Evolutionary conservation across 2,797 vertebrate species (phyloP).

Genomic region (Coracias cyanogaster): DNA sequence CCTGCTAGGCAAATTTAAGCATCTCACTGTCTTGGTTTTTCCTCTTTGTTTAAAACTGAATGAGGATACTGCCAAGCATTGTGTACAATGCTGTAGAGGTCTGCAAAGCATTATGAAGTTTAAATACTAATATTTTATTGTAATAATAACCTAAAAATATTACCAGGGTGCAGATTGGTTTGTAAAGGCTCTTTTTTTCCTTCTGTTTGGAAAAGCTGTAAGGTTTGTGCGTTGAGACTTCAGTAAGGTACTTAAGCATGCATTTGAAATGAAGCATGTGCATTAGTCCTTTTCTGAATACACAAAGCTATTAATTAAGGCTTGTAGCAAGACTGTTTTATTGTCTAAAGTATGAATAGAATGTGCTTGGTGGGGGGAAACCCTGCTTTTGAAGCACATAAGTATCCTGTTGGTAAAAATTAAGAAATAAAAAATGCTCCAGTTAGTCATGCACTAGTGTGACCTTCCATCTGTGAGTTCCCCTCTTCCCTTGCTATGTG

Average conservation of each 20-base stretch:
- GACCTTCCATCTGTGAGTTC: neutral
- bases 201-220: constrained; percentile 4
- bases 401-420: neutral
- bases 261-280: neutral
- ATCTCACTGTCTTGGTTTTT: neutral
- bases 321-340: neutral
- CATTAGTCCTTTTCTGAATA: constrained; percentile 30
- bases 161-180: accelerated
- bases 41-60: neutral
- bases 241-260: neutral
- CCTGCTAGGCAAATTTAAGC: neutral
- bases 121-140: neutral
- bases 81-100: neutral
- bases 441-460: neutral
- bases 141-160: neutral
- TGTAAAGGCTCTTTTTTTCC: neutral
- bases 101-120: neutral
- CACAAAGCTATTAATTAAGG: constrained; percentile 32
- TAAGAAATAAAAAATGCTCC: neutral
- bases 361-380: neutral
- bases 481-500: neutral
- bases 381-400: neutral
- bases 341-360: constrained; percentile 29
- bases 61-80: neutral
- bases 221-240: neutral